Evolutionary conservation across 2,888 invertebrate genomes (phyloP).

Genomic region (Nomada ferruginata): DNA sequence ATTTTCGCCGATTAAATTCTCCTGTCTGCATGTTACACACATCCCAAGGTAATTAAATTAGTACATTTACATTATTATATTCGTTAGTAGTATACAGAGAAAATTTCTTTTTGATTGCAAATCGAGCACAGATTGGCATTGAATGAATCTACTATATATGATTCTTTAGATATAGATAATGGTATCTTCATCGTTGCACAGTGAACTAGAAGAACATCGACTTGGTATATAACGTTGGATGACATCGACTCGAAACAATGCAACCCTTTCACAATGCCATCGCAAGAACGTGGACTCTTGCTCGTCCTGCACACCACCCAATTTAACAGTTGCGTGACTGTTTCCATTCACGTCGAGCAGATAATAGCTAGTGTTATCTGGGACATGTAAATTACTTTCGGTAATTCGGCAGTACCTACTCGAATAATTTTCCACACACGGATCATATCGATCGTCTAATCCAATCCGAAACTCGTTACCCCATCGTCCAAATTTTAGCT

Average conservation of each 20-base stretch:
- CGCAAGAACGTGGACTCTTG: conserved; percentile 41
- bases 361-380: conserved; percentile 39
- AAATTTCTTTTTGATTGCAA: neutral
- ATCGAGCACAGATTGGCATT: no score
- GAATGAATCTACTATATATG: neutral
- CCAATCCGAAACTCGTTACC: neutral
- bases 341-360: conserved; percentile 33
- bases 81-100: no score
- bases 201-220: conserved; percentile 11
- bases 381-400: conserved; percentile 52
- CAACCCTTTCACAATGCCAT: conserved; percentile 33
- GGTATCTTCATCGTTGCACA: neutral
- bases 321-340: conserved; percentile 41
- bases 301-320: conserved; percentile 11
- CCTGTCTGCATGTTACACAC: no score
- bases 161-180: neutral
- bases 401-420: conserved; percentile 29
- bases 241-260: conserved; percentile 52
- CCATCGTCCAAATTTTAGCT: neutral
- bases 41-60: no score
- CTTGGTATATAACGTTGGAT: conserved; percentile 23
- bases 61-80: no score
- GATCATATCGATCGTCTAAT: conserved; percentile 21
- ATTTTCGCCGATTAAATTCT: no score
- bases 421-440: conserved; percentile 38